These are phyloP conservation scores for Drosophila rubida DNA, from an alignment of 2,888 invertebrate species.

Conservation along the genomic window DNA sequence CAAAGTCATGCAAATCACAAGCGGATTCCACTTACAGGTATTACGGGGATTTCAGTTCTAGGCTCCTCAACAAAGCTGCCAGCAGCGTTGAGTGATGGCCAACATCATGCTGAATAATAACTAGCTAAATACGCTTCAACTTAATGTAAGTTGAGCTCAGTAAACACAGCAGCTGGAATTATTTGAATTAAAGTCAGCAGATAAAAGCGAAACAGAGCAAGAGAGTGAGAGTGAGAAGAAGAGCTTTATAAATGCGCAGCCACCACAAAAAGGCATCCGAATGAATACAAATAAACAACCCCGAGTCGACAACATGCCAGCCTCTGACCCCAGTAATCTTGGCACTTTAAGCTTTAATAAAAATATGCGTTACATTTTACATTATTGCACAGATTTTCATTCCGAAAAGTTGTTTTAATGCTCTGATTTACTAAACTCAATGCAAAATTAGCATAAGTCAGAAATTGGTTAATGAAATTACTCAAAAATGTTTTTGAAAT, in stretches of 20 bases:
- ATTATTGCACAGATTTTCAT: neutral
- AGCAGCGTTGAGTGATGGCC: conserved; percentile 29
- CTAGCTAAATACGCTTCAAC: conserved; percentile 46
- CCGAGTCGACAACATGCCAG: conserved; percentile 19
- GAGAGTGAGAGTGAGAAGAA: conserved; percentile 4
- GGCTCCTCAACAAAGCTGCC: neutral
- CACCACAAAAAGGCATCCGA: conserved; percentile 33
- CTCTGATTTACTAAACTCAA: too few relatives aligned
- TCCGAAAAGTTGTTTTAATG: too few relatives aligned
- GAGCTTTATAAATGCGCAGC: conserved; percentile 43
- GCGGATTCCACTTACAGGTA: conserved; percentile 1
- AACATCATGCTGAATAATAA: conserved; percentile 53
- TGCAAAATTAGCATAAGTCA: too few relatives aligned
- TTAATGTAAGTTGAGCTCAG: conserved; percentile 18
- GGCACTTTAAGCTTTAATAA: neutral
- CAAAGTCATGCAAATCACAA: conserved; percentile 24
- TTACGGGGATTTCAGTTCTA: neutral
- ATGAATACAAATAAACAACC: conserved; percentile 17
- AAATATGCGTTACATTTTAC: neutral
- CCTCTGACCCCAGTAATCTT: conserved; percentile 5
- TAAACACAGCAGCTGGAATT: conserved; percentile 32
- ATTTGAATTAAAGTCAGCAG: conserved; percentile 22
- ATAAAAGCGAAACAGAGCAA: neutral
- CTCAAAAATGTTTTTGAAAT: too few relatives aligned
- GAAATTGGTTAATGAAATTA: too few relatives aligned